Conservation (phyloP, 2,113 vertebrate species). For the Smithornis capensis region DNA sequence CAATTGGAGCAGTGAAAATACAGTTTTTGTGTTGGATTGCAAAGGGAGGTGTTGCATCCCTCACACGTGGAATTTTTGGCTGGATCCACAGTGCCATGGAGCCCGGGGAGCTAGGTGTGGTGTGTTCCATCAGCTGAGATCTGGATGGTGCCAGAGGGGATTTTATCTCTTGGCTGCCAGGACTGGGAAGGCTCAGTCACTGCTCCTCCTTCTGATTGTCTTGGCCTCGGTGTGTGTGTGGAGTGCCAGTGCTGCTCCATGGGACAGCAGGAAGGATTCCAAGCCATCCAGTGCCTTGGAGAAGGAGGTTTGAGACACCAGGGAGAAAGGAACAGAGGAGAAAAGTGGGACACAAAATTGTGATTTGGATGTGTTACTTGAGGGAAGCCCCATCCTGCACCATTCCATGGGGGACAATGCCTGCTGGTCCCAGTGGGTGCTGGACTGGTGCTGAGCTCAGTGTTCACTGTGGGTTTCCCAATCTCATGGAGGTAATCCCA, state of each 20-base stretch:
- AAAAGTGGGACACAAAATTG: accelerated
- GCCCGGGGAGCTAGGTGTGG: neutral
- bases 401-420: accelerated
- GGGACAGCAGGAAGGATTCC: neutral
- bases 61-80: accelerated
- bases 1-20: neutral
- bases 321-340: neutral
- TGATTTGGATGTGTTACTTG: neutral
- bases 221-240: accelerated
- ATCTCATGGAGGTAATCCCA: neutral
- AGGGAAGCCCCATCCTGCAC: neutral
- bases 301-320: neutral
- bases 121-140: neutral
- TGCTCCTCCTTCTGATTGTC: neutral
- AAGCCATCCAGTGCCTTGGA: neutral
- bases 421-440: neutral
- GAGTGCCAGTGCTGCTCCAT: neutral
- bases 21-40: neutral
- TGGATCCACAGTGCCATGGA: neutral
- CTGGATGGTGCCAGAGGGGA: neutral
- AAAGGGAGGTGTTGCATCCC: neutral
- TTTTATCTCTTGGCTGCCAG: neutral
- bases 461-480: neutral
- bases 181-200: neutral
- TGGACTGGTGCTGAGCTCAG: neutral